Percentiles rank a stretch among this genome's conserved stretches.
These are phyloP conservation scores for Phalanger gymnotis DNA, from an alignment of 2,797 vertebrate species.

Conservation along the genomic window DNA sequence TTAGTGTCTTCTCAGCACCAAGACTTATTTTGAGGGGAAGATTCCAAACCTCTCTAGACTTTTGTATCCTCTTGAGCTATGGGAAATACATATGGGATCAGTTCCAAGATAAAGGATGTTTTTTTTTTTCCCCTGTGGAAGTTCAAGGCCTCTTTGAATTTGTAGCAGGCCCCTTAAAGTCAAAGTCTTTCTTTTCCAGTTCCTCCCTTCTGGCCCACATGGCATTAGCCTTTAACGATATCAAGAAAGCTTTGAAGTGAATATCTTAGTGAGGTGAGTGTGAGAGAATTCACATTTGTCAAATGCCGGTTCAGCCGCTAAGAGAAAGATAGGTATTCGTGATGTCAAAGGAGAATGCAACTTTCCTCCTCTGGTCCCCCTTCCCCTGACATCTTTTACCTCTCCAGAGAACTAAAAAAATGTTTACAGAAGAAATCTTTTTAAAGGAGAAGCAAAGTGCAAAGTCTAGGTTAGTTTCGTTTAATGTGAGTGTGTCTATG, in stretches of 20 bases:
- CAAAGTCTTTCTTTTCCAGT: conserved; percentile 5
- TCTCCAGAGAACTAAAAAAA: neutral
- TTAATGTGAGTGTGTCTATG: neutral
- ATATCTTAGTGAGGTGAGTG: neutral
- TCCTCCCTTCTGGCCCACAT: neutral
- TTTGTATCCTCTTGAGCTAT: neutral
- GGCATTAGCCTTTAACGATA: neutral
- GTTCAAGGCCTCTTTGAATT: conserved; percentile 31
- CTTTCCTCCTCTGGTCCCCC: neutral
- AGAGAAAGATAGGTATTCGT: neutral
- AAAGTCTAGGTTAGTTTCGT: conserved; percentile 28
- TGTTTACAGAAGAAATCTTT: neutral
- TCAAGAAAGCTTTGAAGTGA: conserved; percentile 15
- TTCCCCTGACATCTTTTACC: neutral
- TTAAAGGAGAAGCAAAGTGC: neutral
- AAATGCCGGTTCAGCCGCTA: neutral
- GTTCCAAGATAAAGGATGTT: neutral
- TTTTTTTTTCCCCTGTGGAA: neutral
- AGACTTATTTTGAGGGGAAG: neutral
- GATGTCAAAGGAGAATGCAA: neutral
- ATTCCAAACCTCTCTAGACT: neutral
- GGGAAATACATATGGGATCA: neutral
- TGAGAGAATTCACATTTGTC: neutral
- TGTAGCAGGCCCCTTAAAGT: neutral
- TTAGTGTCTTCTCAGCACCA: neutral